Evolutionary conservation across 1,140 invertebrate species (phyloP), one percentile per base, ranked within the genome.

Genomic region (Conus ventricosus): DNA sequence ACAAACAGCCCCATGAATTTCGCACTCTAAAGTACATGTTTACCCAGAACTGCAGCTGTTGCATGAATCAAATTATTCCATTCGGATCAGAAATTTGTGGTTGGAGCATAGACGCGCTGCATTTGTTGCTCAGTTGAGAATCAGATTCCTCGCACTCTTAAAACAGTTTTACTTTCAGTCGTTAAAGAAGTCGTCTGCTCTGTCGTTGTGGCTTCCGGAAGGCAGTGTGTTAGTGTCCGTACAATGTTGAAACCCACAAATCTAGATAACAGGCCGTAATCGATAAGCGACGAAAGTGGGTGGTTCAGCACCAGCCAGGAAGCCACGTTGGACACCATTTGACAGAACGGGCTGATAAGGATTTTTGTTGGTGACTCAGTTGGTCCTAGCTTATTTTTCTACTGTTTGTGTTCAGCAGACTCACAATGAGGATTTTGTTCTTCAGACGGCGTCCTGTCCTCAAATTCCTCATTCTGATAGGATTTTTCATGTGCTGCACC

Each of bases 361-460:
- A 20, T n/a, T 71, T n/a, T 27, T 78, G 3, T 7, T 78, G n/a
- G 76, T 51, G 13, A 39, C 25, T 78, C 67, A 4, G n/a, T 39
- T 78, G 76, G 27, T 78, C 23, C 39, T 51, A 78, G 6, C 7
- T 39, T 78, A 15, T 78, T 78, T 15, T 1, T 13, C 51, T 13
- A 39, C 4, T 78, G 25, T 78, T 13, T 78, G 11, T 8, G 39
- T 7, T 78, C 57, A 60, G 17, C 11, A 78, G 25, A 39, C 71
- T 6, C 8, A 76, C 71, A 60, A 86, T 86, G 84, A 86, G 39
- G 53, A 51, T 86, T 11, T 11, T 86, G 84, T 86, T 86, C 23
- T n/a, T 86, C 8, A 60, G 67, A 23, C 84, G 84, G 23, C 84
- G 84, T 11, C 63, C 63, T 11, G 39, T 86, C 11, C 23, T 86